A percentile compares a stretch with the other conserved stretches of the same genome.
Conservation (phyloP, 2,797 vertebrate genomes). For the Anguilla megastoma region DNA sequence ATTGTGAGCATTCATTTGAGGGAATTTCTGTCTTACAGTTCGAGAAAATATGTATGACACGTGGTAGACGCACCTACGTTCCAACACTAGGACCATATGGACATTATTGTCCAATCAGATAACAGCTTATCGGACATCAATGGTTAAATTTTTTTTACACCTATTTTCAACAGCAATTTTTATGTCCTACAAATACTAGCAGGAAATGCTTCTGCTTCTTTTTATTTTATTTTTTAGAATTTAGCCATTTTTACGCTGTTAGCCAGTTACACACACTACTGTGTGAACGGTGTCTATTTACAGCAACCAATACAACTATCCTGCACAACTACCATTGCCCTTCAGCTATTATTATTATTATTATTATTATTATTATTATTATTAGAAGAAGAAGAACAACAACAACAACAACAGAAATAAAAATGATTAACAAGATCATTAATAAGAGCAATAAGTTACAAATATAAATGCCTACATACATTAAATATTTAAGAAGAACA, state of each 20-base stretch:
- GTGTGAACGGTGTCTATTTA: no score
- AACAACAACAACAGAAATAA: no score
- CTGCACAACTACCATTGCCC: no score
- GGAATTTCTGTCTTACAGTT: neutral
- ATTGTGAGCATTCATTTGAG: neutral
- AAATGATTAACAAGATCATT: no score
- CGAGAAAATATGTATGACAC: neutral
- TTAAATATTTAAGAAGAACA: no score
- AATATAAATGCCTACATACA: neutral
- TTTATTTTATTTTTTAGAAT: neutral
- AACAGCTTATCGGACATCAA: neutral
- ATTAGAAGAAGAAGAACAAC: neutral
- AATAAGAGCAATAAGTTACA: no score
- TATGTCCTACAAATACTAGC: neutral
- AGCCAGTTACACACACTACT: neutral
- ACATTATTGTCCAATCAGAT: neutral
- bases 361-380: neutral
- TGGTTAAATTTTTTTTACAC: neutral
- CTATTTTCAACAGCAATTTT: neutral
- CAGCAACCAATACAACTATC: no score
- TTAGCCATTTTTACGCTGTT: neutral
- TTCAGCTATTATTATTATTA: neutral
- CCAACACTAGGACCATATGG: neutral
- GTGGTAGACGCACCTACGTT: constrained; percentile 1
- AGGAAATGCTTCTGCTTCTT: neutral